A percentile compares a stretch with the other conserved stretches of the same genome.
Evolutionary conservation across 2,888 invertebrate species (phyloP).

Genomic region (Isoperla grammatica): DNA sequence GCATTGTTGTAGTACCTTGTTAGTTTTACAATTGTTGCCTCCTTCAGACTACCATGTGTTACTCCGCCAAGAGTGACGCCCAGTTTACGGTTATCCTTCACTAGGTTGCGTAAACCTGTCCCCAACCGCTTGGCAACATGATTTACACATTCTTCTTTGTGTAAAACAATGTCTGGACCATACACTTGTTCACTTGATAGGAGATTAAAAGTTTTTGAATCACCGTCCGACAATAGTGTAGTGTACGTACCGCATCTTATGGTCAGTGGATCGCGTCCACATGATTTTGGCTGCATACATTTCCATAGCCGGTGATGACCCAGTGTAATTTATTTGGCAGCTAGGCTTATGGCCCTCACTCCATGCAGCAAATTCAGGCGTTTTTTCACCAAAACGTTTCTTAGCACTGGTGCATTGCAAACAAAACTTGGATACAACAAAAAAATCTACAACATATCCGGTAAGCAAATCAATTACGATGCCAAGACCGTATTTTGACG

Average conservation of each 20-base stretch:
- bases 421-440: conserved; percentile 29
- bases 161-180: conserved; percentile 18
- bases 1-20: conserved; percentile 29
- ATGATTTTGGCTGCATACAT: conserved; percentile 22
- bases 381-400: conserved; percentile 23
- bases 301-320: conserved; percentile 30
- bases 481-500: conserved; percentile 31
- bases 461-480: conserved; percentile 27
- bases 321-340: conserved; percentile 28
- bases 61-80: not conserved
- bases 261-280: conserved; percentile 20
- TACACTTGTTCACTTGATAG: conserved; percentile 1
- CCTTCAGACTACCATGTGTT: conserved; percentile 17
- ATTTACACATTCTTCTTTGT: too few species aligned
- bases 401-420: conserved; percentile 26
- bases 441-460: conserved; percentile 30
- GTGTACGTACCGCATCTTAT: conserved; percentile 20
- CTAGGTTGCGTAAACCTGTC: conserved; percentile 16
- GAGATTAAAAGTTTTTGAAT: not conserved
- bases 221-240: not conserved
- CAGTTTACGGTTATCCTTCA: not conserved
- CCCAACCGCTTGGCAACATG: conserved; percentile 6
- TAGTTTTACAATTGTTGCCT: conserved; percentile 20
- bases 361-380: conserved; percentile 30
- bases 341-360: conserved; percentile 25